Base-by-base conservation (phyloP, 2,113 vertebrate species). In the Hucho hucho region DNA sequence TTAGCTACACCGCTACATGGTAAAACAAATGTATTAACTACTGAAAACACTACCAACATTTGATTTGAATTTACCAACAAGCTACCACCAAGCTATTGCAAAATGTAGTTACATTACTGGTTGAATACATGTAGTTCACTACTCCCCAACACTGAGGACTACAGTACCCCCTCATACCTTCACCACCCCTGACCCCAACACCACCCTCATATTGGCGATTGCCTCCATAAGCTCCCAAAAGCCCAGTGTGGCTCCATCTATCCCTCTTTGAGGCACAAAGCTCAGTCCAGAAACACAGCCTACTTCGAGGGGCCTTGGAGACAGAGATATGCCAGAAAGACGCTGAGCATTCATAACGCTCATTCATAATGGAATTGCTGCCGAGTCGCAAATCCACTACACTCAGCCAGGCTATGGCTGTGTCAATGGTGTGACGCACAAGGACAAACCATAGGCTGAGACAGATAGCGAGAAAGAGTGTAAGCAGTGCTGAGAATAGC, bases 311-410 rank as follows among this genome's bases (percentile, higher is more conserved):
- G 81, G 85, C 71, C 75, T 88, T 88, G 76, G 73, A 79, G 70
- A 85, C 77, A 73, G 9, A 73, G 66, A 78, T 75, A 87, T 79
- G 80, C 84, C 82, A 83, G 77, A 79, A 83, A 78, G 49, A 83
- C 71, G 69, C 73, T 46, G 66, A 81, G 81, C 70, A 59, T 75
- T 83, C 75, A 65, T 12, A 43, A 53, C 14, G 14, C 49, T 63
- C 74, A 75, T 84, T 86, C 67, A 73, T 87, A 83, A 89, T 88
- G 73, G 28, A 87, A 80, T 80, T 65, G 49, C 82, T 87, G 83
- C 82, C 80, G 25, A 90, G 80, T 84, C 84, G 77, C 80, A 86
- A 89, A 84, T 81, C 77, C 79, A 73, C 59, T 49, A 22, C 79
- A 83, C 81, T 89, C 81, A 80, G 86, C 79, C 76, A 72, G 82